Evolutionary conservation across 2,797 vertebrate species (phyloP).

Genomic region (Onychomys leucogaster): DNA sequence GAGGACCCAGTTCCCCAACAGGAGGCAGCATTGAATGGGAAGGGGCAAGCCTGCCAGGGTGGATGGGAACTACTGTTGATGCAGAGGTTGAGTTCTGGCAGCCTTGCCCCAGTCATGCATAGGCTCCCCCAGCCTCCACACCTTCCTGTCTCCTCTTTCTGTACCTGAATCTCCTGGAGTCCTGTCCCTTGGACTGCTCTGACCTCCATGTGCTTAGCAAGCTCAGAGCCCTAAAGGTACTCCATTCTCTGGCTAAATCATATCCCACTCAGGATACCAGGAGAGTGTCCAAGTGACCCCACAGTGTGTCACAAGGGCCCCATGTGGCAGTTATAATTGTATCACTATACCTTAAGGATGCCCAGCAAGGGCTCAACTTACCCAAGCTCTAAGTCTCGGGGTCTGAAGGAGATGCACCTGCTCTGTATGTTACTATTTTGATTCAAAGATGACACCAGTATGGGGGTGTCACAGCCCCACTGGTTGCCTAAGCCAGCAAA

Average conservation of each 20-base stretch:
- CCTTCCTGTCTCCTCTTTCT: neutral
- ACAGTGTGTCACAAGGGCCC: no score
- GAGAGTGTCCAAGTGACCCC: neutral
- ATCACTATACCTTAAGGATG: neutral
- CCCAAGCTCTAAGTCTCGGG: neutral
- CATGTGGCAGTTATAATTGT: accelerated
- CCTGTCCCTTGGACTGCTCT: neutral
- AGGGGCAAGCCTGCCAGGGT: no score
- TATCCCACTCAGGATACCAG: neutral
- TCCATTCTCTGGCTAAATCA: neutral
- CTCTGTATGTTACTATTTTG: neutral
- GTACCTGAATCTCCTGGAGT: neutral
- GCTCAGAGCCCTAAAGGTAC: no score
- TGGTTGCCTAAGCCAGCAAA: neutral
- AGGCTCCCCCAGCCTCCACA: no score
- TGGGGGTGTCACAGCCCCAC: accelerated
- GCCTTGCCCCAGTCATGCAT: no score
- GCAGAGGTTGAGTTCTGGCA: neutral
- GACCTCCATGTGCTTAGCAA: neutral
- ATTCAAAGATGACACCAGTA: accelerated
- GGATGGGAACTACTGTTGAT: neutral
- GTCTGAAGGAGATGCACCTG: neutral
- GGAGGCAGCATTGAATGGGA: neutral
- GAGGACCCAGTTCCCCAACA: no score
- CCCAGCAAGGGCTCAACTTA: neutral